Conservation (phyloP, 2,888 invertebrate genomes). For the Iphiclides podalirius region DNA sequence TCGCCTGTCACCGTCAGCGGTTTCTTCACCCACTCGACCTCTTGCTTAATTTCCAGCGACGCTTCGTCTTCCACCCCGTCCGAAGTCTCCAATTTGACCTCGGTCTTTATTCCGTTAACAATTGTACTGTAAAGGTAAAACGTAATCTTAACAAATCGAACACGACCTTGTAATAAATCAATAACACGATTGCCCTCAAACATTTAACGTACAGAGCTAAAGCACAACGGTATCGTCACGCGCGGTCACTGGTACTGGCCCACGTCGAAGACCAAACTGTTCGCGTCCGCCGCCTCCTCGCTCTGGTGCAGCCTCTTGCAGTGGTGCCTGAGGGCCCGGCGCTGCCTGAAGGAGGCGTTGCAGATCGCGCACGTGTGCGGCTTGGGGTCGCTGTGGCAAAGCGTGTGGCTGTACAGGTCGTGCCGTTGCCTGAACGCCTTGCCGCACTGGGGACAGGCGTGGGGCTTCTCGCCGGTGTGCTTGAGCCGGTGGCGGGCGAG, state of each 20-base stretch:
- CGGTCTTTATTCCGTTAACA: slow-evolving; percentile 18
- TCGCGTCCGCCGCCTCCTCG: slow-evolving; percentile 27
- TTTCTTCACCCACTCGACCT: slow-evolving; percentile 4
- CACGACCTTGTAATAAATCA: too few species aligned
- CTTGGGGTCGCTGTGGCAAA: slow-evolving; percentile 75
- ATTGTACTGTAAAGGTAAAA: slow-evolving; percentile 37
- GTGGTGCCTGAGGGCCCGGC: slow-evolving; percentile 57
- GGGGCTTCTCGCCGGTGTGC: slow-evolving; percentile 82
- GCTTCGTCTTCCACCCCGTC: background rate
- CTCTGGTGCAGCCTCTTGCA: slow-evolving; percentile 63
- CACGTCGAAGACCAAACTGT: slow-evolving; percentile 18
- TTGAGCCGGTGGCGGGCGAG: slow-evolving; percentile 78
- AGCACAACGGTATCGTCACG: background rate
- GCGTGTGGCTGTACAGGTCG: slow-evolving; percentile 76
- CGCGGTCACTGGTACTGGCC: slow-evolving; percentile 13
- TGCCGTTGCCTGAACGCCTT: slow-evolving; percentile 80
- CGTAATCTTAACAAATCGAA: background rate
- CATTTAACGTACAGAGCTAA: too few species aligned
- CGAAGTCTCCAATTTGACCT: slow-evolving; percentile 6
- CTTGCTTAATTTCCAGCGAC: background rate
- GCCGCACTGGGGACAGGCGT: slow-evolving; percentile 79
- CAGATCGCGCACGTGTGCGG: slow-evolving; percentile 79
- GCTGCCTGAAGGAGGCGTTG: slow-evolving; percentile 78
- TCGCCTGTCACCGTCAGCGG: slow-evolving; percentile 27
- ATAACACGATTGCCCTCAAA: too few species aligned